Evolutionary conservation across 2,888 invertebrate genomes (phyloP).

Genomic region (Acholoe squamosa): DNA sequence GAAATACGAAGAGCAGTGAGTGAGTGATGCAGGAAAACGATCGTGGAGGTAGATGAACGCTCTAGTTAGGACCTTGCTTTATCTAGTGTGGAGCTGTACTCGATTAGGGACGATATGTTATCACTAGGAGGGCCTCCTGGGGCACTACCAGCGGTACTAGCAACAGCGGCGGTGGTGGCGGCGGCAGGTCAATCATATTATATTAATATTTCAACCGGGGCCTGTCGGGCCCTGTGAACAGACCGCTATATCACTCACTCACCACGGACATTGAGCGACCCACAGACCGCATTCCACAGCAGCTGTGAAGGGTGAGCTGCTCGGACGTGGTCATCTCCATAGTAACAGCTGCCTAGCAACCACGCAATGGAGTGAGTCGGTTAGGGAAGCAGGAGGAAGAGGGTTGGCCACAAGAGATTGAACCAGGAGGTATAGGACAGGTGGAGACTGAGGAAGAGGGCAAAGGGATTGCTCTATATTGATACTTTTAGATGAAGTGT

Average conservation of each 20-base stretch:
- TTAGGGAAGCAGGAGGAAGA: no score
- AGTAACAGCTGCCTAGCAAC: slow-evolving; percentile 49
- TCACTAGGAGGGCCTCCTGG: no score
- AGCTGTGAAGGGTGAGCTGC: neutral
- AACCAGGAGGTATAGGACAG: no score
- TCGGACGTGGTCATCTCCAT: slow-evolving; percentile 38
- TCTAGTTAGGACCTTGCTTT: no score
- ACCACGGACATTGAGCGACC: neutral
- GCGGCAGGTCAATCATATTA: neutral
- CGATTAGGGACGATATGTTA: no score
- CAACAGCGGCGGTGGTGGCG: neutral
- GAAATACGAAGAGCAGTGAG: neutral
- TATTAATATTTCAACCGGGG: slow-evolving; percentile 11
- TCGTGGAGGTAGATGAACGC: neutral
- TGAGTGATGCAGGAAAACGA: neutral
- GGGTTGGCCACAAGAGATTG: no score
- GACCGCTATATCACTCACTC: slow-evolving; percentile 10
- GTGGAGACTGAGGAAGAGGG: no score
- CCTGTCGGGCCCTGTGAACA: neutral
- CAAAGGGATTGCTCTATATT: no score
- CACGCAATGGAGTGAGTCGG: neutral
- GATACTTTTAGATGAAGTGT: no score
- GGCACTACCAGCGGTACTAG: neutral
- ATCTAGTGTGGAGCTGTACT: no score
- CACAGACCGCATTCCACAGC: slow-evolving; percentile 22